Evolutionary conservation across 2,888 invertebrate genomes (phyloP), one percentile per base, ranked within the genome.

Genomic region (Tetranychus truncatus): DNA sequence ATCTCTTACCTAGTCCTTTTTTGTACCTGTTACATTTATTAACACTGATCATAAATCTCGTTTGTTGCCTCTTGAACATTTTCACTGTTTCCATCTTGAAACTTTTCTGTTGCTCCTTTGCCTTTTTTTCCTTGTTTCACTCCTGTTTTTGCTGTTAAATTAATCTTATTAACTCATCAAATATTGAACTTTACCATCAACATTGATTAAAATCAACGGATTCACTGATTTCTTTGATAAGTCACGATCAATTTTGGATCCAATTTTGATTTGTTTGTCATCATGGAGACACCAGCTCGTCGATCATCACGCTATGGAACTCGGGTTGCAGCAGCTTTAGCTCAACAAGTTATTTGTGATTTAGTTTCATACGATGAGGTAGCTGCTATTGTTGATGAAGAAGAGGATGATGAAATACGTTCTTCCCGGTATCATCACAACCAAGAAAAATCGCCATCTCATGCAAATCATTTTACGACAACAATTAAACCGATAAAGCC

Each of bases 291-390:
- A 55, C 55, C 55, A 15, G 15, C 55, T 15, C 55, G 78, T 74
- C 77, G 76, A 65, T 76, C 77, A 24, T 77, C 78, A 11, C 72
- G 78, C 66, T 76, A 77, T 74, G 77, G 77, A 20, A 77, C 78
- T 71, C 44, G 76, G 46, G 78, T 77, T 45, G 77, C 77, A n/a
- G 78, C 78, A 15, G 76, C 77, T 21, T 76, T 76, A 6, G 73
- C 74, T 15, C 73, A 74, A 66, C 67, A 75, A 67, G 75, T 72
- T 45, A 75, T 75, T 55, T 55, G 55, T 44, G 66, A 66, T n/a
- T 46, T 75, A 46, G 71, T 75, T 69, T 75, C 75, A 15, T 75
- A 69, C 9, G 24, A 69, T 24, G 69, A 69, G 9, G 69, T 21
- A 18, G 69, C 69, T 4, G 2, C 69, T 1, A 69, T 21, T 18